phyloP scores from a whole-genome alignment of 2,113 vertebrate genomes.

The Amazona vittata region DNA sequence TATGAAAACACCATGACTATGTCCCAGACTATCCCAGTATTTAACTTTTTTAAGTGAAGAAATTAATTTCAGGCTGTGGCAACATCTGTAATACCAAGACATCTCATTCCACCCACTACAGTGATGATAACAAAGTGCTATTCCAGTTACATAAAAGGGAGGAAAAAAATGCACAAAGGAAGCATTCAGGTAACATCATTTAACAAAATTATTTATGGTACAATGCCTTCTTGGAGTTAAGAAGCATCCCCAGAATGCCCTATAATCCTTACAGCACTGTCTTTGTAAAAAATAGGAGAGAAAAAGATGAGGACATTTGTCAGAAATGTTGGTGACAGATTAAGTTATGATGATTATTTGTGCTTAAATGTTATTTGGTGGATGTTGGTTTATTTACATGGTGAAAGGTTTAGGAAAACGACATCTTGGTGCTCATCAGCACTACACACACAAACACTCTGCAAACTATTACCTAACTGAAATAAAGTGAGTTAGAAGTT shows the following conservation, averaged over 20 bases:
- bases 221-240: neutral
- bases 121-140: neutral
- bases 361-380: neutral
- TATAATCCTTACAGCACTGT: neutral
- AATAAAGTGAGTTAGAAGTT: neutral
- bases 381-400: neutral
- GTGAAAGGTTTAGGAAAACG: neutral
- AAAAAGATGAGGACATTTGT: neutral
- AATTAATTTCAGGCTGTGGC: neutral
- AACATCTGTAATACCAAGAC: neutral
- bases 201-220: neutral
- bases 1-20: neutral
- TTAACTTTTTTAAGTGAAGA: neutral
- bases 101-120: neutral
- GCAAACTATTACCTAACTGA: slow-evolving; percentile 43
- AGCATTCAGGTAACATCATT: neutral
- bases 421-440: slow-evolving; percentile 13
- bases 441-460: neutral
- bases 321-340: neutral
- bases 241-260: neutral
- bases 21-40: neutral
- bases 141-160: neutral
- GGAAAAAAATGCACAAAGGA: neutral
- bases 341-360: neutral
- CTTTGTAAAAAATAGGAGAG: neutral